Evolutionary conservation across 2,113 vertebrate species (phyloP), one percentile per base, ranked within the genome.

Genomic region (Colaptes auratus): DNA sequence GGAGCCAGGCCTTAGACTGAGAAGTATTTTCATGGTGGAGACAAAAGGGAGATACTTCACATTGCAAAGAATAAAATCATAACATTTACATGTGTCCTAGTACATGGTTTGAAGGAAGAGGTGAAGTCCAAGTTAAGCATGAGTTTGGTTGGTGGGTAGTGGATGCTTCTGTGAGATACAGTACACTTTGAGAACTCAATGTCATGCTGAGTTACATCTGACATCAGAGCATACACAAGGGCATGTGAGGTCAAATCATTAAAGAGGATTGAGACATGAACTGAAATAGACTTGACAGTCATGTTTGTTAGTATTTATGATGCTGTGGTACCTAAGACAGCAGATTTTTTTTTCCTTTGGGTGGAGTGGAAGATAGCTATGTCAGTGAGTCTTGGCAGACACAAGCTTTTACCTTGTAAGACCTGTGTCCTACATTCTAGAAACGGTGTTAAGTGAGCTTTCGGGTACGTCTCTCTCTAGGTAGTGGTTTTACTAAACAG

Each of bases 401-500:
- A 11, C 31, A 19, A 59, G 66, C 79, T 94, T 93, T 67, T 92
- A 63, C 78, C 44, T 78, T 58, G 7, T 20, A 52, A 55, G 59
- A 50, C 30, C 20, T 60, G 31, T 72, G 24, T 86, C 93, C 90
- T 90, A 31, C 69, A 90, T 59, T 92, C 52, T 96, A 88, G 92
- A 88, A 90, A 93, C 69, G 39, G 15, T 0, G 0, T 52, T 63
- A 59, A 85, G 28, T 33, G 73, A 74, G 89, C 84, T 94, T 96
- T 95, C 28, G 1, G 72, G 60, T 89, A n/a, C 44, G 25, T 93
- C 76, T 90, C 63, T 90, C 63, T 88, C 74, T 86, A 79, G 81
- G 69, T 92, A 85, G 20, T 77, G 73, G 55, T 77, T 93, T 96
- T 89, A 94, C 56, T 96, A 93, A 95, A 88, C 55, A 27, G 76